Conservation (phyloP, 2,797 vertebrate genomes). For the Semotilus atromaculatus region DNA sequence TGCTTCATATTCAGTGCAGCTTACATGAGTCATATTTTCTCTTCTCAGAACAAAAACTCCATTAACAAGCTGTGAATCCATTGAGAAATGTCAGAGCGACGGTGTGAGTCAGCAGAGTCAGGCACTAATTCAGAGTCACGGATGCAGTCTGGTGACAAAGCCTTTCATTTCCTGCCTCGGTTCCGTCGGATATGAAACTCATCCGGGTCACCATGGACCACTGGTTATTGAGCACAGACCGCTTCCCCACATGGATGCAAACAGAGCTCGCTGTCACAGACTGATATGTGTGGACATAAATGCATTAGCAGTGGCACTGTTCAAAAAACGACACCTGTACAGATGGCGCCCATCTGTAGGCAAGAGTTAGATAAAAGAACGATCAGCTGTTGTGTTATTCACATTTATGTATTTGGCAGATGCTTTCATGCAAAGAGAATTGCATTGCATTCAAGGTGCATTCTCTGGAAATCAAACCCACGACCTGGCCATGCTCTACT, state of each 20-base stretch:
- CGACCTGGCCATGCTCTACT: not conserved
- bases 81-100: conserved; percentile 42
- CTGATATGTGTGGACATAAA: conserved; percentile 4
- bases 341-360: not conserved
- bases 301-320: not conserved
- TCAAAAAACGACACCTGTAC: not conserved
- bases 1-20: conserved; percentile 9
- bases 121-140: conserved; percentile 48
- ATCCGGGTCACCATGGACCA: conserved; percentile 17
- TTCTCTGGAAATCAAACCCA: not conserved
- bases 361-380: not conserved
- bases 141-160: conserved; percentile 54
- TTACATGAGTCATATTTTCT: conserved; percentile 34
- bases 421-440: not conserved
- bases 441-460: not conserved
- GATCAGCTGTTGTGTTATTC: conserved; percentile 5
- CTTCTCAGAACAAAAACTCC: conserved; percentile 43
- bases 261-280: not conserved
- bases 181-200: conserved; percentile 35
- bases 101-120: conserved; percentile 49
- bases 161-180: conserved; percentile 52
- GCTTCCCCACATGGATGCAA: not conserved
- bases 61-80: conserved; percentile 50
- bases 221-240: conserved; percentile 33
- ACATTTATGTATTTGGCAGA: conserved; percentile 2